These are phyloP conservation scores for Amphiura filiformis DNA, from an alignment of 35 echinoderm and acorn worm genomes.

Conservation along the genomic window DNA sequence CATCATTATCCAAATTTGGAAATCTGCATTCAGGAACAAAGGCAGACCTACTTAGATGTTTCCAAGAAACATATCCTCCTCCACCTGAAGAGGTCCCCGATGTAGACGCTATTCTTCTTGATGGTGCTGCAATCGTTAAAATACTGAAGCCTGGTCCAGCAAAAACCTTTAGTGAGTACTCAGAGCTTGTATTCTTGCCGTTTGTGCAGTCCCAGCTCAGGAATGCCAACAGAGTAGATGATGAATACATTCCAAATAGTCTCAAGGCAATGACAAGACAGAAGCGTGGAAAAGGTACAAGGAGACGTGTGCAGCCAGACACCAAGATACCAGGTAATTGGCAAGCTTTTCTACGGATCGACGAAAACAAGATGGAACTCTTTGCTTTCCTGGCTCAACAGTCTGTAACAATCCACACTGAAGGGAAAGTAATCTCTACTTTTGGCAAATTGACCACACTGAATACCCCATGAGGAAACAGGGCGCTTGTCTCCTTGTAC, in stretches of 20 bases:
- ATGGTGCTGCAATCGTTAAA: conserved; percentile 41
- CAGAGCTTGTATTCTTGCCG: not conserved
- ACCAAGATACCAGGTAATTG: conserved; percentile 42
- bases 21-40: conserved; percentile 16
- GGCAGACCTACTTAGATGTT: conserved; percentile 16
- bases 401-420: not conserved
- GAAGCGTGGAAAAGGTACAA: conserved; percentile 50
- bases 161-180: conserved; percentile 45
- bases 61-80: not conserved
- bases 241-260: conserved; percentile 3
- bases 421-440: conserved; percentile 13
- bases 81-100: not conserved
- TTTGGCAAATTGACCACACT: not conserved
- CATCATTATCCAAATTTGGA: not conserved
- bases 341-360: conserved; percentile 44
- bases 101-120: conserved; percentile 12
- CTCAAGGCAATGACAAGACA: conserved; percentile 26
- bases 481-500: conserved; percentile 21
- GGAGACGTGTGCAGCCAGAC: conserved; percentile 35
- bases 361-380: conserved; percentile 53
- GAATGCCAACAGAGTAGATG: not conserved
- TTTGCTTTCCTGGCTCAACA: conserved; percentile 34
- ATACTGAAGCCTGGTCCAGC: conserved; percentile 25
- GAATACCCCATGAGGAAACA: not conserved
- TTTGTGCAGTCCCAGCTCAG: conserved; percentile 16